A percentile compares a stretch with the other conserved stretches of the same genome.
Conservation (phyloP, 2,113 vertebrate species). For the Cranoglanis bouderius region DNA sequence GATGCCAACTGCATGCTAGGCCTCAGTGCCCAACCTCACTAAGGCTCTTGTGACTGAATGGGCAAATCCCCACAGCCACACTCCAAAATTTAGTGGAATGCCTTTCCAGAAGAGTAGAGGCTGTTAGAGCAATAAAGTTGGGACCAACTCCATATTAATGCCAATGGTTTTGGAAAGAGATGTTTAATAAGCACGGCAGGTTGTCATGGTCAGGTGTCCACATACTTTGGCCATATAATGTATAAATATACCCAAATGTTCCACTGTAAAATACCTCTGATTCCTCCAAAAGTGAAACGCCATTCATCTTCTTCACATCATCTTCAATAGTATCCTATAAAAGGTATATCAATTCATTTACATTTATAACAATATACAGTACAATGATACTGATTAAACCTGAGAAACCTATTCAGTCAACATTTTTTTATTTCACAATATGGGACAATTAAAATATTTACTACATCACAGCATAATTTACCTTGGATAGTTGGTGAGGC, state of each 20-base stretch:
- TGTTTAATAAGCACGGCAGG: too few relatives aligned
- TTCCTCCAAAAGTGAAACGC: neutral
- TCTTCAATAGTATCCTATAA: conserved; percentile 18
- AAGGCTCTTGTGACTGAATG: neutral
- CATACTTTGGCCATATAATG: too few relatives aligned
- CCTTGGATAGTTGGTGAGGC: neutral
- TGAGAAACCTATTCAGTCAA: neutral
- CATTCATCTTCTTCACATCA: neutral
- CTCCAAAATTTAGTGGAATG: neutral
- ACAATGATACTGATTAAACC: neutral
- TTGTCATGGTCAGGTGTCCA: neutral
- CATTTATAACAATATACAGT: neutral
- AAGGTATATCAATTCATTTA: neutral
- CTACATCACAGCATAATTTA: neutral
- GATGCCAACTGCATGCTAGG: neutral
- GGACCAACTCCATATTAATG: neutral
- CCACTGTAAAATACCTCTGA: conserved; percentile 1
- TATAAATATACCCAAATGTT: neutral
- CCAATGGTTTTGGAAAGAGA: neutral
- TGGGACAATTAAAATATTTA: neutral
- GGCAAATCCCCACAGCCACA: neutral
- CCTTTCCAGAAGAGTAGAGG: neutral
- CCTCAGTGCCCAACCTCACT: neutral
- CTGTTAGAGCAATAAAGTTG: neutral
- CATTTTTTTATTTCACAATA: neutral